Percentiles rank a stretch among this genome's conserved stretches.
Conservation (phyloP, 2,797 vertebrate species). For the Threskiornis aethiopicus region DNA sequence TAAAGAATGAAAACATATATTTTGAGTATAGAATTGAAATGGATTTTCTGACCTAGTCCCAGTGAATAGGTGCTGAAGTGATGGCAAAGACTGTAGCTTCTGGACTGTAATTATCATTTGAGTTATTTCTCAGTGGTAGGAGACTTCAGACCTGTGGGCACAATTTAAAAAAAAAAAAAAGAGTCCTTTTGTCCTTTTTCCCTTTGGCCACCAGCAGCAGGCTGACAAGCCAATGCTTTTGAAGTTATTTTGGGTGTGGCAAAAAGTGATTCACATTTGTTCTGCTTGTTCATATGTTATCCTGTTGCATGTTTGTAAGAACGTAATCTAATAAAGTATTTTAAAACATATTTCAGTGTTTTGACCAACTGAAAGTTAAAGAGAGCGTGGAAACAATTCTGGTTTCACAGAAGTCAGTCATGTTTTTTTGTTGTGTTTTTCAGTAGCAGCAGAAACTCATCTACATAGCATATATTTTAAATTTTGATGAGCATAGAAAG, state of each 20-base stretch:
- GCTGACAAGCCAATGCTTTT: not conserved
- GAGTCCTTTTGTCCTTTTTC: not conserved
- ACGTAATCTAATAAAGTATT: not conserved
- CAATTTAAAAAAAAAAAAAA: too few species aligned
- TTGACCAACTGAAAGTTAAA: not conserved
- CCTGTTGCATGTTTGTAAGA: not conserved
- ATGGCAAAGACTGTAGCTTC: not conserved
- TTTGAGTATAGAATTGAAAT: constrained; percentile 46
- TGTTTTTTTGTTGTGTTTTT: not conserved
- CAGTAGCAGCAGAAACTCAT: not conserved
- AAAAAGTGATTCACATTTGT: not conserved
- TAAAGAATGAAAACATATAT: constrained; percentile 18
- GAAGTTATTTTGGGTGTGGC: not conserved
- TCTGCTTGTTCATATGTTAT: not conserved
- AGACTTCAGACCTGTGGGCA: not conserved
- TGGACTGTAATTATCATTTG: not conserved
- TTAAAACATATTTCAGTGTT: not conserved
- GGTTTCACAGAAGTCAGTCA: not conserved
- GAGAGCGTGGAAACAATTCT: not conserved
- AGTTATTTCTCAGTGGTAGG: not conserved
- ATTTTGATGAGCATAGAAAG: not conserved
- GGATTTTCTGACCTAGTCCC: constrained; percentile 12
- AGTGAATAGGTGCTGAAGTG: constrained; percentile 12
- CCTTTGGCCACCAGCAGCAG: not conserved
- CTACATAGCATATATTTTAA: not conserved